Base-by-base conservation (phyloP, 1,140 invertebrate genomes). In the Drosophila bocqueti region DNA sequence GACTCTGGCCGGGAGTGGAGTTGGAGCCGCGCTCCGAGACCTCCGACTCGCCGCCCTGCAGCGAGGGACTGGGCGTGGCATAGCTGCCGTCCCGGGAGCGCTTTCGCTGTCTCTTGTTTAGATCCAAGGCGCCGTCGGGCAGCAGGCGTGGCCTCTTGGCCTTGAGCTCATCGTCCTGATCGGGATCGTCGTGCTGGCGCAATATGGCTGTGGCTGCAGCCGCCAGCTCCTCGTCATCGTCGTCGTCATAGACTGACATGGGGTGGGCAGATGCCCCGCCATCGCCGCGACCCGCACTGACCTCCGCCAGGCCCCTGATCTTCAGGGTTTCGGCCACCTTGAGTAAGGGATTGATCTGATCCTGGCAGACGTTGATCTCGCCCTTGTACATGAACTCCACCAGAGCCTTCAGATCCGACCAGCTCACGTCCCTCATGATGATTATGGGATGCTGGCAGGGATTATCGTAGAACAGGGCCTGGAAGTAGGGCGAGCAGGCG, bases 361-460 rank as follows among this genome's bases (percentile, higher is more conserved):
- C 97, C 93, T 98, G 97, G 38, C 96, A 96, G 58, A 98, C 97
- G 93, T 97, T 98, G 72, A 98, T 98, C 94, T 98, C 97, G 6
- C 97, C 97, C 92, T 97, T 97, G 94, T 98, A 98, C 97, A 98
- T 98, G 91, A 98, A 98, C 92, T 98, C 97, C 40, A 98, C 97
- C 15, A 96, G 96, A 21, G 97, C 97, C 91, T 98, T 97, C 76
- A 98, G 92, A 84, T 98, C 97, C 15, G 95, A 95, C 95, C 96
- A 98, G 91, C 96, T 96, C 66, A 98, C 96, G 92, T 98, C 97
- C 81, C 97, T 96, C 94, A 98, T 96, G 50, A 98, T 98, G 74
- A 98, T 96, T 67, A 98, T 97, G 18, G 97, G 97, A 92, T 98
- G 97, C 91, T 96, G 96, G 93, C 97, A 98, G 26, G 97, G 97